A percentile compares a stretch with the other conserved stretches of the same genome.
phyloP scores from a whole-genome alignment of 1,140 invertebrate genomes.

The Zaprionus lachaisei region DNA sequence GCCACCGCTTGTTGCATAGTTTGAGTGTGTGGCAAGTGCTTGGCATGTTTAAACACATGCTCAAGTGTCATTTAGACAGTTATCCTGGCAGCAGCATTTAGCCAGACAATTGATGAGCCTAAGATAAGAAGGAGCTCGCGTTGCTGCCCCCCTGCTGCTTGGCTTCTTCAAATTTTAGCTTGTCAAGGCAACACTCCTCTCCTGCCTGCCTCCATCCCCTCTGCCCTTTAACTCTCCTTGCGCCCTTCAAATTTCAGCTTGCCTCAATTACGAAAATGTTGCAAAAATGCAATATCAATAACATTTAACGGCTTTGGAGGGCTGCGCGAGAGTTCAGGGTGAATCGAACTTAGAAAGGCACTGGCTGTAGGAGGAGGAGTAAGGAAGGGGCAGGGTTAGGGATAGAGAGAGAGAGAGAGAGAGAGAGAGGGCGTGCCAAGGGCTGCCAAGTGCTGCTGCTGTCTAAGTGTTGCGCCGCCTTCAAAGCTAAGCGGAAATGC shows the following conservation, averaged over 20 bases:
- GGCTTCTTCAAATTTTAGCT: neutral
- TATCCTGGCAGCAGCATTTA: slow-evolving; percentile 55
- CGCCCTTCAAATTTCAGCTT: neutral
- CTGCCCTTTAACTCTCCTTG: neutral
- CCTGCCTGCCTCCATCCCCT: neutral
- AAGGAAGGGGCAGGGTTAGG: no score
- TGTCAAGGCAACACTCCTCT: no score
- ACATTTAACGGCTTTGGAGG: slow-evolving; percentile 60
- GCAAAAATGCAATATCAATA: slow-evolving; percentile 77
- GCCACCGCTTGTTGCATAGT: slow-evolving; percentile 65
- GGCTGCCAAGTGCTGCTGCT: slow-evolving; percentile 39
- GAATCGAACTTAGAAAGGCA: neutral
- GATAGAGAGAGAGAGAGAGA: neutral
- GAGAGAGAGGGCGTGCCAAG: slow-evolving; percentile 23
- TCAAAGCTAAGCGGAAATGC: slow-evolving; percentile 80
- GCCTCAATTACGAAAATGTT: slow-evolving; percentile 78
- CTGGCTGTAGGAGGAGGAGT: neutral
- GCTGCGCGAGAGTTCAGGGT: neutral
- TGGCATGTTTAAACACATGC: slow-evolving; percentile 82
- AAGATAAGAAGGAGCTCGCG: slow-evolving; percentile 44
- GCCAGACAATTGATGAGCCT: slow-evolving; percentile 76
- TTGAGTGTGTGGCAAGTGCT: slow-evolving; percentile 75
- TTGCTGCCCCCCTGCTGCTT: neutral
- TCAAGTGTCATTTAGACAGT: slow-evolving; percentile 81
- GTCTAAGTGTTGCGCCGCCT: slow-evolving; percentile 74